Conservation (phyloP, 2,888 invertebrate genomes). For the Buathra laborator region DNA sequence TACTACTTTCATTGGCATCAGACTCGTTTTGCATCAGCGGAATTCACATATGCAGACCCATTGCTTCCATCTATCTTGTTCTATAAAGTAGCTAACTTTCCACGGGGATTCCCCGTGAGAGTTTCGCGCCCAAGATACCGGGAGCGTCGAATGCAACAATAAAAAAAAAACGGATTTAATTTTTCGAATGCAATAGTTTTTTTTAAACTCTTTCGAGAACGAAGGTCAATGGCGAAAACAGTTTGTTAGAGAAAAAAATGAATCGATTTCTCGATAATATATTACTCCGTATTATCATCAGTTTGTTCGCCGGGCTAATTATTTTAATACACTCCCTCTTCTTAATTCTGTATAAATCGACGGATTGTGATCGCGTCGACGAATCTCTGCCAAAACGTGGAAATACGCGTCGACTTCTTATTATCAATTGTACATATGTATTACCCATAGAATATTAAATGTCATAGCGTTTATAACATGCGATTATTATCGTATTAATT, state of each 20-base stretch:
- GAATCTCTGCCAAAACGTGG: conserved; percentile 54
- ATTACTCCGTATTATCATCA: conserved; percentile 43
- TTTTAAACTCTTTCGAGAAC: background rate
- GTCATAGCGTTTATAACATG: conserved; percentile 48
- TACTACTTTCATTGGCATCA: conserved; percentile 46
- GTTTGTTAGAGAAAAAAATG: background rate
- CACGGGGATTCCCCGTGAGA: conserved; percentile 16
- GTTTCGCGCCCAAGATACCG: conserved; percentile 5
- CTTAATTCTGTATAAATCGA: conserved; percentile 52
- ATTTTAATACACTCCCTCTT: conserved; percentile 13
- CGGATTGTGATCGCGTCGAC: conserved; percentile 71
- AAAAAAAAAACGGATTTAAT: background rate
- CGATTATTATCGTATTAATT: conserved; percentile 49
- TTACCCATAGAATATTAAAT: conserved; percentile 61
- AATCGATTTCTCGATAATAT: conserved; percentile 26
- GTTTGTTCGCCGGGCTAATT: conserved; percentile 41
- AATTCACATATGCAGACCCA: background rate
- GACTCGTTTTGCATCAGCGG: conserved; percentile 8
- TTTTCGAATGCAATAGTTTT: background rate
- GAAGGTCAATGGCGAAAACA: background rate
- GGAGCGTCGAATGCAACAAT: background rate
- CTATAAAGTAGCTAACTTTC: conserved; percentile 24
- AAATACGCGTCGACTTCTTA: conserved; percentile 63
- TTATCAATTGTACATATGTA: conserved; percentile 74
- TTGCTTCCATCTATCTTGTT: conserved; percentile 12